Evolutionary conservation across 2,888 invertebrate genomes (phyloP).

Genomic region (Drosophila pegasa): DNA sequence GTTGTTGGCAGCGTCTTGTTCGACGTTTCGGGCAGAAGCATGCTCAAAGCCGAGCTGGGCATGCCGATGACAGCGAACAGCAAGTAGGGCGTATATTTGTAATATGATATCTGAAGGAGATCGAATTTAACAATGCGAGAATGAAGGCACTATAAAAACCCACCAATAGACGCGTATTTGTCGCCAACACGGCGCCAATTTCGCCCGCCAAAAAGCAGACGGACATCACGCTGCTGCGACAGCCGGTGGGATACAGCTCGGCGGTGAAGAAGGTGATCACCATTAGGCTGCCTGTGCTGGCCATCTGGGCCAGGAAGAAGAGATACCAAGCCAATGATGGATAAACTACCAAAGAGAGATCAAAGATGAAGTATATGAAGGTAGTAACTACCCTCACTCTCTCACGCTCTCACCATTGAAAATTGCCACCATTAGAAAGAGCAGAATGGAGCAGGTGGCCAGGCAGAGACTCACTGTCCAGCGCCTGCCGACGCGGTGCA

Average conservation of each 20-base stretch:
- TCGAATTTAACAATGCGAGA: not conserved
- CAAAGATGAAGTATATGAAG: not conserved
- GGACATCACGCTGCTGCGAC: conserved; percentile 88
- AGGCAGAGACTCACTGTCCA: conserved; percentile 86
- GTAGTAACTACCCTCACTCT: not conserved
- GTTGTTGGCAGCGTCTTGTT: conserved; percentile 87
- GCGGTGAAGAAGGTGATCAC: conserved; percentile 89
- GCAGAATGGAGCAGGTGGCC: conserved; percentile 86
- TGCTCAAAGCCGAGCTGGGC: conserved; percentile 86
- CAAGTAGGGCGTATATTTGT: conserved; percentile 86
- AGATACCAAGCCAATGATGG: conserved; percentile 85
- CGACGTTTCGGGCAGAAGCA: conserved; percentile 88
- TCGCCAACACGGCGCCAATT: conserved; percentile 89
- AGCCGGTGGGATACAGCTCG: conserved; percentile 89
- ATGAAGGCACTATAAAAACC: not conserved
- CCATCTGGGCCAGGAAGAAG: conserved; percentile 88
- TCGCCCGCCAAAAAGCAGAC: conserved; percentile 89
- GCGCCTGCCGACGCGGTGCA: conserved; percentile 88
- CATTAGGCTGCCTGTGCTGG: conserved; percentile 88
- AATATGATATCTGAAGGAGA: conserved; percentile 61
- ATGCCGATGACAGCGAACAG: conserved; percentile 87
- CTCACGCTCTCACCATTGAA: conserved; percentile 31
- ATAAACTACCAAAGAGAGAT: conserved; percentile 41
- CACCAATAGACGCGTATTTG: conserved; percentile 89
- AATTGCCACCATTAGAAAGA: conserved; percentile 67